phyloP scores from a whole-genome alignment of 1,140 invertebrate species.

The Hyles euphorbiae region DNA sequence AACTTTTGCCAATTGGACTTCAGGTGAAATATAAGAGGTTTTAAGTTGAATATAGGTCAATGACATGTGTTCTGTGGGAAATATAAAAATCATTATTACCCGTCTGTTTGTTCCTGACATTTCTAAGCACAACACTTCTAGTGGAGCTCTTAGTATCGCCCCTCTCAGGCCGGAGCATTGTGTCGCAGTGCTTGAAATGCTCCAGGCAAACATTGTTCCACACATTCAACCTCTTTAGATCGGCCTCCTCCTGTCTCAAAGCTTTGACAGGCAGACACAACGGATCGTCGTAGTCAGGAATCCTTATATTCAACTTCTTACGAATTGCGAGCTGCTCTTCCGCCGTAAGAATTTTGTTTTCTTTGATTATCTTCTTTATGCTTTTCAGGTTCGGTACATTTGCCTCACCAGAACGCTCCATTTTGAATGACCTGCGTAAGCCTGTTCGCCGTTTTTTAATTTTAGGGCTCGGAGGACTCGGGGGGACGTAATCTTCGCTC shows the following conservation, averaged over 20 bases:
- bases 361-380: constrained; percentile 3
- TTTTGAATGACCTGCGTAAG: constrained; percentile 11
- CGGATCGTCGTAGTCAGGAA: constrained; percentile 62
- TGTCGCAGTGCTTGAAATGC: constrained; percentile 44
- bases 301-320: constrained; percentile 31
- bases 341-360: constrained; percentile 2
- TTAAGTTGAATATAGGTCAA: no score
- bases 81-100: constrained; percentile 17
- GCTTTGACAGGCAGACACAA: constrained; percentile 56
- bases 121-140: constrained; percentile 44
- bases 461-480: constrained; percentile 22
- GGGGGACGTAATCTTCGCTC: constrained; percentile 27
- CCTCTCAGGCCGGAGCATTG: constrained; percentile 33
- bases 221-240: constrained; percentile 35
- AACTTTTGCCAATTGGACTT: no score
- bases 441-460: constrained; percentile 8
- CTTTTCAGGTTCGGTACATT: constrained; percentile 6
- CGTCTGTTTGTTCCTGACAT: constrained; percentile 40
- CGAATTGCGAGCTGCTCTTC: constrained; percentile 11
- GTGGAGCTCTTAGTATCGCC: constrained; percentile 42
- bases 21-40: no score
- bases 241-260: constrained; percentile 32
- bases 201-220: constrained; percentile 63
- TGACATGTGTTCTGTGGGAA: neutral
- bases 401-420: neutral